These are phyloP conservation scores for Lepidurus couesii DNA, from an alignment of 1,140 invertebrate species.

Conservation along the genomic window DNA sequence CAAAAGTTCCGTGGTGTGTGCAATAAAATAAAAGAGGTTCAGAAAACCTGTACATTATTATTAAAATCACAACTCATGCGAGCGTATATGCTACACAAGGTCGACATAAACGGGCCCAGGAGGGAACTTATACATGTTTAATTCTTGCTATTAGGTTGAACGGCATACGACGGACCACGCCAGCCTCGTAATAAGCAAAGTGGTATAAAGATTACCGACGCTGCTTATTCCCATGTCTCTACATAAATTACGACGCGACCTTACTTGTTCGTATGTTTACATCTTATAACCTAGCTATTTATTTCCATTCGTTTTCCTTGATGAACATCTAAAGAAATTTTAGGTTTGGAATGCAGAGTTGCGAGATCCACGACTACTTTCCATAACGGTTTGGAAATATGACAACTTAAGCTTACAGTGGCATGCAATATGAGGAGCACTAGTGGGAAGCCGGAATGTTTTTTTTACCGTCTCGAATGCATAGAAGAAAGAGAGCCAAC, in stretches of 20 bases:
- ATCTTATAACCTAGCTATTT: not conserved
- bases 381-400: not conserved
- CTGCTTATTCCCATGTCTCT: not conserved
- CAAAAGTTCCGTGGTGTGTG: not conserved
- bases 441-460: not conserved
- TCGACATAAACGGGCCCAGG: not conserved
- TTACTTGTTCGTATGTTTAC: not conserved
- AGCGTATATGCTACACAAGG: not conserved
- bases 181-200: not conserved
- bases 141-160: not conserved
- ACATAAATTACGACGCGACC: not conserved
- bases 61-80: conserved; percentile 2
- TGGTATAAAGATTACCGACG: not conserved
- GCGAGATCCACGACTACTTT: not conserved
- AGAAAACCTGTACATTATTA: not conserved
- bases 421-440: conserved; percentile 14
- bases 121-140: not conserved
- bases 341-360: not conserved
- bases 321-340: not conserved
- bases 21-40: not conserved
- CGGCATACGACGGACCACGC: not conserved
- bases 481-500: conserved; percentile 19
- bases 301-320: too few relatives aligned
- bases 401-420: not conserved
- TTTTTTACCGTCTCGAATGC: conserved; percentile 6